Base-by-base conservation (phyloP, 1,140 invertebrate species). In the Mya arenaria region DNA sequence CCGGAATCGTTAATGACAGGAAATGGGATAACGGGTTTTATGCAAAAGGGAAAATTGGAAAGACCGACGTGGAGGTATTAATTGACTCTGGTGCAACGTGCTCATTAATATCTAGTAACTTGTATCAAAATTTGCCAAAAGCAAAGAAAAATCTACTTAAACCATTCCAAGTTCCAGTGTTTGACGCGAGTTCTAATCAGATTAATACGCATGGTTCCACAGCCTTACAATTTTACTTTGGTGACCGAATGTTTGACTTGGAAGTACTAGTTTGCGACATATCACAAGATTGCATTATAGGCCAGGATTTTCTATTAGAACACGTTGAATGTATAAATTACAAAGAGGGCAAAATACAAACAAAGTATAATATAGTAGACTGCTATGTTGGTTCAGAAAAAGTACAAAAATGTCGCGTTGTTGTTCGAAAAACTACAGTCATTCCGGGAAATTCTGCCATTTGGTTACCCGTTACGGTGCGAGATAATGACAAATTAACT, bases 11-110 rank as follows among this genome's bases (percentile, higher is more conserved):
- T 30, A n/a, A 37, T 23, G 34, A 32, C 0, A 60, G 41, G 28
- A 60, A 75, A 60, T 75, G 17, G 23, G 55, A 75, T 19, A 75
- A 75, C 48, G 72, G 56, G 4, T 41, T 63, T 62, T 75, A 75
- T 41, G 48, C 39, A 17, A 41, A 28, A 25, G 56, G 37, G 10
- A 41, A 6, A 60, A 17, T 75, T 17, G 19, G n/a, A 0, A 28
- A 15, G 0, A n/a, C 55, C 1, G 0, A 13, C 30, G 34, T 36
- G 60, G 13, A 39, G 23, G 0, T 36, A 39, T 28, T 74, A 15
- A 34, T 60, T 32, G 71, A 74, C 52, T 37, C 5, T 37, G n/a
- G 71, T 28, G 10, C 48, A n/a, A 74, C 52, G 17, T 15, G 25
- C 15, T 58, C 48, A 34, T 23, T 58, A 15, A 55, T 72, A 58